Conservation (phyloP, 2,797 vertebrate species). For the Peromyscus aztecus region DNA sequence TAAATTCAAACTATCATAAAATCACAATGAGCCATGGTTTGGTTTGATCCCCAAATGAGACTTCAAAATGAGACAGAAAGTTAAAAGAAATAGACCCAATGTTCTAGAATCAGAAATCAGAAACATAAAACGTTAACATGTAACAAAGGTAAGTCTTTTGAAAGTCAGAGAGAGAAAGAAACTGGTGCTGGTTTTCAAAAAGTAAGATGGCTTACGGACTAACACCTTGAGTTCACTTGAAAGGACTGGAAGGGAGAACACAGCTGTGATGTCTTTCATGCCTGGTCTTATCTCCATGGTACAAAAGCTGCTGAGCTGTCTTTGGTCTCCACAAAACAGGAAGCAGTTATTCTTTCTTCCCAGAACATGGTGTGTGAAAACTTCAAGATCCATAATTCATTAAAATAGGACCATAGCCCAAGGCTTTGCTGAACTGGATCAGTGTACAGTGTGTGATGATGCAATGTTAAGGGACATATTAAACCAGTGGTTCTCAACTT, state of each 20-base stretch:
- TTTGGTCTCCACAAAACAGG: conserved; percentile 16
- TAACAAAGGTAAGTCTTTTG: neutral
- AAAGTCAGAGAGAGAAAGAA: conserved; percentile 8
- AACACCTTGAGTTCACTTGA: conserved; percentile 32
- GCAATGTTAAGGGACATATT: neutral
- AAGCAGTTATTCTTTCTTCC: neutral
- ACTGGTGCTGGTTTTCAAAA: conserved; percentile 16
- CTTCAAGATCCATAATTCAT: neutral
- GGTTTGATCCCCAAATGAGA: neutral
- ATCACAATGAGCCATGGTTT: neutral
- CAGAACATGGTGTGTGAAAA: neutral
- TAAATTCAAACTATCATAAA: conserved; percentile 50
- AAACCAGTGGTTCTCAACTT: neutral
- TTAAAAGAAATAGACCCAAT: conserved; percentile 16
- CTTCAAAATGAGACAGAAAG: neutral
- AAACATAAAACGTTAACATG: conserved; percentile 11
- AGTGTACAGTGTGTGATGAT: rapidly evolving
- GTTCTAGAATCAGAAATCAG: conserved; percentile 7
- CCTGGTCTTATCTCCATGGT: neutral
- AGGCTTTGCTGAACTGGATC: neutral
- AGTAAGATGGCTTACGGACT: neutral
- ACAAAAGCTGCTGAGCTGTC: neutral
- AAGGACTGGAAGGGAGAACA: neutral
- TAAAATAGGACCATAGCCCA: neutral
- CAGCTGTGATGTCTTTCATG: neutral